A percentile compares a stretch with the other conserved stretches of the same genome.
These are phyloP conservation scores for Anguilla pacifica DNA, from an alignment of 2,797 vertebrate genomes.

Conservation along the genomic window DNA sequence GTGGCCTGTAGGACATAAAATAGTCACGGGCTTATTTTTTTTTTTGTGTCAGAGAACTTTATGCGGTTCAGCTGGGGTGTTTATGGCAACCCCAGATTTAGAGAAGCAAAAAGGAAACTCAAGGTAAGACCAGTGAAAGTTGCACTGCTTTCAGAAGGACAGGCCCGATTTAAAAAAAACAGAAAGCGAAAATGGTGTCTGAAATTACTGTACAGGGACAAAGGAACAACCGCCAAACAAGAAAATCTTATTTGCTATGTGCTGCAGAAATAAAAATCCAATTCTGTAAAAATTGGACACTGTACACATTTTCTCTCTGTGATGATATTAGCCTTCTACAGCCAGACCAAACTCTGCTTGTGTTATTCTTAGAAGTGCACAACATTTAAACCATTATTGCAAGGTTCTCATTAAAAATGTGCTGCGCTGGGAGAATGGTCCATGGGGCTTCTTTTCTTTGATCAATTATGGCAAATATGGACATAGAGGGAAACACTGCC, in stretches of 20 bases:
- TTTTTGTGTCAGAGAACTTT: no score
- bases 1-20: no score
- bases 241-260: slow-evolving; percentile 19
- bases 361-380: neutral
- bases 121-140: no score
- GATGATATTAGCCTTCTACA: neutral
- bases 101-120: no score
- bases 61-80: no score
- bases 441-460: neutral
- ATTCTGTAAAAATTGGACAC: slow-evolving; percentile 22
- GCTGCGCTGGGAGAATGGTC: neutral
- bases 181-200: neutral
- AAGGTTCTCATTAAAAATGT: slow-evolving; percentile 17
- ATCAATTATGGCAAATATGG: neutral
- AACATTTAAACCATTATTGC: neutral
- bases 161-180: neutral
- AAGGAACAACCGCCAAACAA: neutral
- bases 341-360: neutral
- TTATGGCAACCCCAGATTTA: no score
- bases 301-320: neutral
- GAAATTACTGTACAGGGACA: neutral
- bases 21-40: neutral
- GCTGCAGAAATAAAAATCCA: slow-evolving; percentile 18
- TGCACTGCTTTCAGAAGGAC: neutral
- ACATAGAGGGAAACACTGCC: neutral